Base-by-base conservation (phyloP, 2,797 vertebrate species). In the Mus caroli region DNA sequence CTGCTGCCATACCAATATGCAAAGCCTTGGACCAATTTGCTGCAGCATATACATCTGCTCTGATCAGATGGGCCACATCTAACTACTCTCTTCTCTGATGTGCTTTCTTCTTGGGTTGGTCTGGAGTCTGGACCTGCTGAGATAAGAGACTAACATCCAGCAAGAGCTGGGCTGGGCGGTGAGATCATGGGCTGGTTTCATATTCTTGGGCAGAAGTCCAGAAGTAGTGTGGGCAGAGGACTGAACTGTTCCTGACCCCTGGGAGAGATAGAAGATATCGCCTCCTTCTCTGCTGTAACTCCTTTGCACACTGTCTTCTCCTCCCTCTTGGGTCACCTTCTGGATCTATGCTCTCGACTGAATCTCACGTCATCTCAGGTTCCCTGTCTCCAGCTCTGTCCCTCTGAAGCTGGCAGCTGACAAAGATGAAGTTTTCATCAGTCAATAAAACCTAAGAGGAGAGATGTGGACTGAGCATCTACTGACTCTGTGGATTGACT, bases 361-460 rank as follows among this genome's bases (percentile, higher is more conserved):
- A 97, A 96, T 97, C 73, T 95, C 87, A 88, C 75, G 93, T 95
- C 85, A 95, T 97, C 96, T 98, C 96, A 98, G 97, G 96, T 97
- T 97, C 85, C 85, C 94, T 96, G 90, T 93, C 84, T 96, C 93
- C 76, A 95, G 96, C 85, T 85, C 84, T 96, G 93, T 96, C 84
- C 93, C 93, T 7, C 2, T 90, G 78, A 94, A 97, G 93, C 92
- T 96, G 92, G 97, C 52, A 77, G 92, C 88, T 92, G 94, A 96
- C 83, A 92, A 97, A 95, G 92, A 96, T 97, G 94, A 96, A 95
- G 86, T 97, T 96, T 97, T 71, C 82, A 94, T 96, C 90, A 76
- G 94, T 97, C 94, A 98, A 98, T 98, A 98, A 98, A 98, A 97
- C 67, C 94, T 93, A 76, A 97, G 93, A 96, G 96, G 92, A 97